Evolutionary conservation across 2,888 invertebrate species (phyloP).

Genomic region (Thera britannica): DNA sequence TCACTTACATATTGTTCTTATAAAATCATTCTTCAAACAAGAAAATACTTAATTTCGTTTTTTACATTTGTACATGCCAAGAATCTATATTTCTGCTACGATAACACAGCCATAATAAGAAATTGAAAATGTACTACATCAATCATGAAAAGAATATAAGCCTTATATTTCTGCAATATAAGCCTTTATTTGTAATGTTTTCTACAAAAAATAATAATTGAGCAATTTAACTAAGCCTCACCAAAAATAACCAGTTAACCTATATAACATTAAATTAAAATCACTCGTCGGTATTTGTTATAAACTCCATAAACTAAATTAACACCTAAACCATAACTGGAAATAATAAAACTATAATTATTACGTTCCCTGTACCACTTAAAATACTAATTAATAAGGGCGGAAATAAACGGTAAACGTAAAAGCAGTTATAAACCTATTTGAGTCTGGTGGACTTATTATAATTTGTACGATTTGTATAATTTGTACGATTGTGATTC

Average conservation of each 20-base stretch:
- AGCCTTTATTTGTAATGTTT: neutral
- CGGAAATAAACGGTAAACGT: slow-evolving; percentile 12
- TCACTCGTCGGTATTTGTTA: neutral
- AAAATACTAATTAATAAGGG: slow-evolving; percentile 13
- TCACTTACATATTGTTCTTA: too few relatives aligned
- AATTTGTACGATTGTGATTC: too few relatives aligned
- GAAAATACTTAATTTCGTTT: too few relatives aligned
- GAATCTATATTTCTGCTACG: too few relatives aligned
- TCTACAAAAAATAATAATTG: neutral
- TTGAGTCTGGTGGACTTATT: too few relatives aligned
- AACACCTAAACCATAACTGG: slow-evolving; percentile 27
- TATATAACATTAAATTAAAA: neutral
- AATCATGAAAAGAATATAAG: too few relatives aligned
- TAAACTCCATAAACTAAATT: slow-evolving; percentile 31
- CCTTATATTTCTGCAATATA: neutral
- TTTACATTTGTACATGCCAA: too few relatives aligned
- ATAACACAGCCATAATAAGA: too few relatives aligned
- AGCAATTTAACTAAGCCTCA: neutral
- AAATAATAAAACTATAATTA: slow-evolving; percentile 16
- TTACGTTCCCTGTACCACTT: slow-evolving; percentile 38
- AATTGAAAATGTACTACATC: too few relatives aligned
- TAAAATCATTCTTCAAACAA: too few relatives aligned
- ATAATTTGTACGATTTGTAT: neutral
- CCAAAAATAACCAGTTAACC: neutral
- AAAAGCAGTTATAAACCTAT: neutral